Base-by-base conservation (phyloP, 2,113 vertebrate genomes). In the Stigmatopora nigra region DNA sequence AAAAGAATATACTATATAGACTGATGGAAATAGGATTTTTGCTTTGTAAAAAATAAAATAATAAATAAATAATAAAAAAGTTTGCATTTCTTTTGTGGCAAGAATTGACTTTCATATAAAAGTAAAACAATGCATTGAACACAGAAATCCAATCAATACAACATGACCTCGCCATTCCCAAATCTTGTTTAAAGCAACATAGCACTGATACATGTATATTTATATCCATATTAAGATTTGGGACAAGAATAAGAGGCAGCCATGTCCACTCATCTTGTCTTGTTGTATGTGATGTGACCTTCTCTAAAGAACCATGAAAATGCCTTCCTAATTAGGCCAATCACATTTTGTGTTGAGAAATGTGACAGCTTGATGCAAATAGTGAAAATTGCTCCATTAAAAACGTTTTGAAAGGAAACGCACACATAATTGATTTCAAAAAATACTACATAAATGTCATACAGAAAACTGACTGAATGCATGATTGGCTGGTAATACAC, bases 281-380 rank as follows among this genome's bases (percentile, higher is more conserved):
- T 76, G 35, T 45, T n/a, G 46, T 85, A 83, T 17, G 44, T 85
- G 86, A 86, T 17, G 46, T 85, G 86, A 86, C 83, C 84, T 86
- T 87, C 82, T 83, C 68, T 61, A 60, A 22, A 64, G 79, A 78
- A 78, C 84, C 62, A 12, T 64, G 65, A 62, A 87, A 87, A 85
- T 87, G 82, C 78, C 83, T 83, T 87, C 82, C 86, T 79, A 81
- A 86, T 88, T 89, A 87, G 76, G 52, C 82, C 87, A 81, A 77
- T 86, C 73, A 74, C 79, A 62, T 65, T 78, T 71, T 83, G 80
- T n/a, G 19, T 72, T 53, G 72, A 86, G 74, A 65, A 75, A 68
- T 79, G 75, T 79, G 84, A 84, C 85, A 88, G 79, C 81, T 82
- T 78, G 78, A 81, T 78, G 77, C 74, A 81, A 78, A 84, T 71